Percentiles rank a stretch among this genome's conserved stretches.
These are phyloP conservation scores for Clanis bilineata DNA, from an alignment of 2,888 invertebrate species.

Conservation along the genomic window DNA sequence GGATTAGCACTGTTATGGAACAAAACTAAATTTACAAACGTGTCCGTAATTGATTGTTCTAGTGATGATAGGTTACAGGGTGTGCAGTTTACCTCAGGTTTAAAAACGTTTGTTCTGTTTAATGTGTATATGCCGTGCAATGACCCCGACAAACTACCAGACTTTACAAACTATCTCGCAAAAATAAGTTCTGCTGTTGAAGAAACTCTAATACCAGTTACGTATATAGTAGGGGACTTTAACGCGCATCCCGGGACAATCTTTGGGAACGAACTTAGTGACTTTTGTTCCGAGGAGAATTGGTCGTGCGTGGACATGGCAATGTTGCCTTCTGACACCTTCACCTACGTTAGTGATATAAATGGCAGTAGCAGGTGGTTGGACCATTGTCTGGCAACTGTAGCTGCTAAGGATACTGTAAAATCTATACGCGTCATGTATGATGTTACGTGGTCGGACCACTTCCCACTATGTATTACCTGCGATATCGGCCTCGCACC, in stretches of 20 bases:
- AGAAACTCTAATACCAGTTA: background rate
- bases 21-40: too few species aligned
- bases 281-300: background rate
- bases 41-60: background rate
- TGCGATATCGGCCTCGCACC: too few species aligned
- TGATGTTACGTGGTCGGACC: conserved; percentile 15
- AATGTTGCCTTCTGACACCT: background rate
- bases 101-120: background rate
- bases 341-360: conserved; percentile 7
- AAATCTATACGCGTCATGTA: background rate
- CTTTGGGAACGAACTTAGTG: background rate
- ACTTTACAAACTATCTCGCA: too few species aligned
- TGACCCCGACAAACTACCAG: background rate
- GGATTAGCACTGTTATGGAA: background rate
- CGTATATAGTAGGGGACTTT: conserved; percentile 8
- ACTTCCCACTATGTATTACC: conserved; percentile 15
- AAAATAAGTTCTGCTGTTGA: too few species aligned
- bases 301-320: conserved; percentile 1
- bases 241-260: background rate
- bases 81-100: background rate
- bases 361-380: conserved; percentile 11
- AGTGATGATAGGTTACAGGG: background rate
- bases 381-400: conserved; percentile 11
- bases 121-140: conserved; percentile 4
- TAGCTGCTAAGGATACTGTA: background rate